These are phyloP conservation scores for Synaphobranchus kaupii DNA, from an alignment of 2,797 vertebrate genomes.

Conservation along the genomic window DNA sequence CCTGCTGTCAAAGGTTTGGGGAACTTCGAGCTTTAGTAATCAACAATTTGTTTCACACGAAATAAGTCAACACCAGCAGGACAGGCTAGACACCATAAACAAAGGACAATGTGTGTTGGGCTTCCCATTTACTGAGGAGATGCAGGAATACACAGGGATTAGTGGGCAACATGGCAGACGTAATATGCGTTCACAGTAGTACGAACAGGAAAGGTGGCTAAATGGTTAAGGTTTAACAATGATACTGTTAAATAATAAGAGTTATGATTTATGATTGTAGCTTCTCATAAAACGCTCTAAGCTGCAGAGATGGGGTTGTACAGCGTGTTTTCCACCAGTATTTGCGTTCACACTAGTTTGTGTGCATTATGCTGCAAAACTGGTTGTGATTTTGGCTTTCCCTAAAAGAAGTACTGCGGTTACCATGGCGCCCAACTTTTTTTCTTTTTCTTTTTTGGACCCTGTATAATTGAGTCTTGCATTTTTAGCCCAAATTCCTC, in stretches of 20 bases:
- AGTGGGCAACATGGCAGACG: not conserved
- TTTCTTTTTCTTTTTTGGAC: conserved; percentile 61
- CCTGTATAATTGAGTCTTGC: conserved; percentile 70
- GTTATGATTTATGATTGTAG: not conserved
- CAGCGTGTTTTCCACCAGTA: conserved; percentile 39
- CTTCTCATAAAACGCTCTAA: conserved; percentile 26
- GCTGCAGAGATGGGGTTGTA: conserved; percentile 29
- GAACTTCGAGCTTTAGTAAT: not conserved
- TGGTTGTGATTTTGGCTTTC: conserved; percentile 49
- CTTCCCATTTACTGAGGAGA: not conserved
- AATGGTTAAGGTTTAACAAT: not conserved
- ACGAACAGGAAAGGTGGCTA: not conserved
- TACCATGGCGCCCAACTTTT: conserved; percentile 65
- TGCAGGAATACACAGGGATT: not conserved
- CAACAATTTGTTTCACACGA: not conserved
- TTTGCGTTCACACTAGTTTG: conserved; percentile 28
- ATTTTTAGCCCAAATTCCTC: conserved; percentile 69
- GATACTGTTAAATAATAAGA: not conserved
- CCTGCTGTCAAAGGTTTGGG: conserved; percentile 3
- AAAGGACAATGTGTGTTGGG: not conserved
- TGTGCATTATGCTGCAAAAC: conserved; percentile 36
- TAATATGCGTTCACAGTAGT: not conserved
- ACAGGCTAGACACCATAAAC: not conserved
- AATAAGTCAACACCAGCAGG: not conserved
- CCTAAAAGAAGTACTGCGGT: conserved; percentile 64